Percentiles rank a stretch among this genome's conserved stretches.
These are phyloP conservation scores for Sarcophaga variegata DNA, from an alignment of 2,888 invertebrate species.

Conservation along the genomic window DNA sequence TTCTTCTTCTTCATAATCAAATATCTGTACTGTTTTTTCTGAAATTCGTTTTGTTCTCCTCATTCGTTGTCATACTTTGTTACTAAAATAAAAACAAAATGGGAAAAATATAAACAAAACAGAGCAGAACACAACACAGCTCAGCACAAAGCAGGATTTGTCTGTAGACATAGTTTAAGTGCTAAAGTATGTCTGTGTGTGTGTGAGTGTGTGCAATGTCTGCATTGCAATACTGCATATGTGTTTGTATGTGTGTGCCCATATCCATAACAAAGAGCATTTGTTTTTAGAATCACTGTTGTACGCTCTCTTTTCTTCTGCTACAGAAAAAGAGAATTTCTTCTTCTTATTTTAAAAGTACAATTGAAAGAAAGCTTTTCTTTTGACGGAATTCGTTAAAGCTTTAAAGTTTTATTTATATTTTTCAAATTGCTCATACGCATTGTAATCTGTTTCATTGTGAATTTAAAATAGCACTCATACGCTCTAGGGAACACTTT, in stretches of 20 bases:
- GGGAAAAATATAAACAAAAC: slow-evolving; percentile 11
- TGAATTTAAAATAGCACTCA: slow-evolving; percentile 8
- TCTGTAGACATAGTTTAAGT: slow-evolving; percentile 20
- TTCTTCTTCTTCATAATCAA: not conserved
- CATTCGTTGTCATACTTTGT: not conserved
- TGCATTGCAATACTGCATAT: too few species aligned
- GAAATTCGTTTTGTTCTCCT: slow-evolving; percentile 10
- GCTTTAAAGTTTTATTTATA: slow-evolving; percentile 36
- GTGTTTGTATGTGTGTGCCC: too few species aligned
- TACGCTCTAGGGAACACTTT: slow-evolving; percentile 27
- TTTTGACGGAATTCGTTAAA: not conserved
- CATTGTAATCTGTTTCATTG: not conserved
- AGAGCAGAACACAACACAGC: slow-evolving; percentile 10
- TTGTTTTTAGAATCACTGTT: too few species aligned
- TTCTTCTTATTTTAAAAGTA: not conserved
- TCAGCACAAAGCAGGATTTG: slow-evolving; percentile 10
- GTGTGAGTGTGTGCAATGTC: not conserved
- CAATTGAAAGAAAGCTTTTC: slow-evolving; percentile 5
- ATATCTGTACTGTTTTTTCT: not conserved
- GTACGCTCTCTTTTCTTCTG: too few species aligned
- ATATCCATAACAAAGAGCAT: too few species aligned
- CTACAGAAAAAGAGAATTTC: too few species aligned
- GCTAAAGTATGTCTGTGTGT: not conserved
- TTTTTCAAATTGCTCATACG: slow-evolving; percentile 41
- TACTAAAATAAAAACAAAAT: not conserved